phyloP scores from a whole-genome alignment of 2,113 vertebrate species.

The Pholis gunnellus region DNA sequence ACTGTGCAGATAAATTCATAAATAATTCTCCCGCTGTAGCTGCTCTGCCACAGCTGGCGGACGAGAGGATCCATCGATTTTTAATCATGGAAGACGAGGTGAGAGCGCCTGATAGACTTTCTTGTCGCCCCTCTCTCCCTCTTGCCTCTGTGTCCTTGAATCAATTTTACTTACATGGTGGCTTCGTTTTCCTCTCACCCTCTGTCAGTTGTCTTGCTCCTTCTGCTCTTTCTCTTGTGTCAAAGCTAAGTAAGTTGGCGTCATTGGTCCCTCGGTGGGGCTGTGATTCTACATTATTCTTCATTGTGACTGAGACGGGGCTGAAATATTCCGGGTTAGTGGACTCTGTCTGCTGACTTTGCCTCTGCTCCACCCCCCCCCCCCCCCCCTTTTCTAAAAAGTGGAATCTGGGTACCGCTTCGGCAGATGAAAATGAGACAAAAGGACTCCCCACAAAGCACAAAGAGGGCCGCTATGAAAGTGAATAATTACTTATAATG shows the following conservation, averaged over 20 bases:
- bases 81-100: slow-evolving; percentile 35
- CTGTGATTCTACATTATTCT: slow-evolving; percentile 34
- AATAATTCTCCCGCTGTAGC: slow-evolving; percentile 65
- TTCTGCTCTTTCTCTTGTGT: neutral
- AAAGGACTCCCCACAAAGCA: neutral
- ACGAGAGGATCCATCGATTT: slow-evolving; percentile 48
- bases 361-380: neutral
- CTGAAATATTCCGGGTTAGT: slow-evolving; percentile 55
- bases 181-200: slow-evolving; percentile 12
- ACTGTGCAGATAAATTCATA: slow-evolving; percentile 61
- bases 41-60: slow-evolving; percentile 48
- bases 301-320: slow-evolving; percentile 35
- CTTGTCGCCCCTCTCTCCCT: neutral
- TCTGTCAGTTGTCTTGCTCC: neutral
- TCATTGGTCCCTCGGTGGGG: slow-evolving; percentile 2
- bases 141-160: slow-evolving; percentile 2
- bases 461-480: slow-evolving; percentile 6
- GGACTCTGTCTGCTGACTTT: slow-evolving; percentile 26
- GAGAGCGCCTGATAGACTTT: neutral
- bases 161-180: neutral
- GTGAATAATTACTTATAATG: slow-evolving; percentile 31
- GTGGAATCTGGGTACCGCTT: slow-evolving; percentile 2
- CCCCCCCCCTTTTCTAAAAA: neutral
- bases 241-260: slow-evolving; percentile 36
- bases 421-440: neutral